Base-by-base conservation (phyloP, 2,888 invertebrate species). In the Amaurobius ferox region DNA sequence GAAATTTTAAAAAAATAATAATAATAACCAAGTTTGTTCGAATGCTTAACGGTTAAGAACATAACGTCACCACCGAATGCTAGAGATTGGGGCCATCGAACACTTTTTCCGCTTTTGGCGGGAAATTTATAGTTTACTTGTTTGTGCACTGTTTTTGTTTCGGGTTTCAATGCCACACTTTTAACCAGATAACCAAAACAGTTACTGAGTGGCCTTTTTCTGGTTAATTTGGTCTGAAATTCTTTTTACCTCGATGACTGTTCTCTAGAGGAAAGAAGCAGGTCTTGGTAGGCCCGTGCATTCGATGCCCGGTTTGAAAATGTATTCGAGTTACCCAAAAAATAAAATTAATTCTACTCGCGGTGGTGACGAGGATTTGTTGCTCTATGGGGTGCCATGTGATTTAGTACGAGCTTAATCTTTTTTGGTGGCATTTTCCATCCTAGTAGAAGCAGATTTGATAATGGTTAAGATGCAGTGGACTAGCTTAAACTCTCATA, bases 321-420 rank as follows among this genome's bases (percentile, higher is more conserved):
- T 40, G 40, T 26, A 68, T 68, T n/a, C 40, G 3, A 23, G 55
- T 55, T 55, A 55, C 19, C 55, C 23, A 66, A 66, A 64, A 23
- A n/a, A n/a, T n/a, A n/a, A 76, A 30, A 44, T 55, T 23, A 23
- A 55, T 23, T 23, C 5, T 55, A 23, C 19, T 16, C 44, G 83
- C 85, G 85, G 85, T 85, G 85, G 85, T 85, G 85, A 35, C 73
- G 62, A 79, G 78, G 85, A 78, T 73, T 85, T 73, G 85, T 85
- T 85, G 78, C 85, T 85, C 85, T 77, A 77, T 77, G 85, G 85
- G 85, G 85, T 85, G 85, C 85, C 85, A 85, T 85, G 85, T 85
- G 85, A 85, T 85, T 85, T 85, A 85, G 85, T 85, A 85, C 85
- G 85, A 85, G 85, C 85, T 85, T 85, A 85, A 85, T 85, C 85